Conservation (phyloP, 2,113 vertebrate genomes). For the Brachyhypopomus occidentalis region DNA sequence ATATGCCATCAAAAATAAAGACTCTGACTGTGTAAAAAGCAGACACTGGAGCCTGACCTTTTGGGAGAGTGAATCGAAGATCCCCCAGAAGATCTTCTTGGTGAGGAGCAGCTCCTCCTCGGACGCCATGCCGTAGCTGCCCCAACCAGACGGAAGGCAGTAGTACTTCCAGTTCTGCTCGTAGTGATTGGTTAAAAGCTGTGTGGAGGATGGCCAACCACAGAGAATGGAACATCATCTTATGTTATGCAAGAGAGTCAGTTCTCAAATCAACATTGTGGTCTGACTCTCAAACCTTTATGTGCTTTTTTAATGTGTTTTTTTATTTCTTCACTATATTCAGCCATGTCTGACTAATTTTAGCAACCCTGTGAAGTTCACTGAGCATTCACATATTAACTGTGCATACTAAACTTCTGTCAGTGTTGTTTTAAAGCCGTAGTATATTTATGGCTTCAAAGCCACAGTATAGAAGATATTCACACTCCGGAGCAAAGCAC, state of each 20-base stretch:
- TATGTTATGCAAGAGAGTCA: neutral
- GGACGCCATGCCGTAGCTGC: slow-evolving; percentile 88
- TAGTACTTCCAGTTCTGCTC: slow-evolving; percentile 99
- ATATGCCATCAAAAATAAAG: neutral
- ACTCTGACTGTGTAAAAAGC: too few species aligned
- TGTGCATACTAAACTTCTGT: too few species aligned
- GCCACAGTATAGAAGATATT: slow-evolving; percentile 7
- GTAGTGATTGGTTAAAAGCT: slow-evolving; percentile 96
- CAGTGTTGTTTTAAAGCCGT: slow-evolving; percentile 33
- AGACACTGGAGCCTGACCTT: slow-evolving; percentile 78
- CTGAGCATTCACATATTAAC: too few species aligned
- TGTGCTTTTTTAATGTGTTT: too few species aligned
- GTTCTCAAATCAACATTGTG: too few species aligned
- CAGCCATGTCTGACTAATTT: too few species aligned
- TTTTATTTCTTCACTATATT: too few species aligned
- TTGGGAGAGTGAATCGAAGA: slow-evolving; percentile 94
- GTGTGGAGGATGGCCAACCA: slow-evolving; percentile 50
- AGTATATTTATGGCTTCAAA: slow-evolving; percentile 14
- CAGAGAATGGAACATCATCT: neutral
- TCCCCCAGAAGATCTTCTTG: slow-evolving; percentile 98
- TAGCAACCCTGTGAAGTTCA: too few species aligned
- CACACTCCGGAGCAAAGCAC: too few species aligned
- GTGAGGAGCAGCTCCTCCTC: slow-evolving; percentile 95
- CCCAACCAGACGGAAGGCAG: slow-evolving; percentile 94
- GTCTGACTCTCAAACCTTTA: too few species aligned